phyloP scores from a whole-genome alignment of 2,113 vertebrate genomes.

The Aptenodytes forsteri region DNA sequence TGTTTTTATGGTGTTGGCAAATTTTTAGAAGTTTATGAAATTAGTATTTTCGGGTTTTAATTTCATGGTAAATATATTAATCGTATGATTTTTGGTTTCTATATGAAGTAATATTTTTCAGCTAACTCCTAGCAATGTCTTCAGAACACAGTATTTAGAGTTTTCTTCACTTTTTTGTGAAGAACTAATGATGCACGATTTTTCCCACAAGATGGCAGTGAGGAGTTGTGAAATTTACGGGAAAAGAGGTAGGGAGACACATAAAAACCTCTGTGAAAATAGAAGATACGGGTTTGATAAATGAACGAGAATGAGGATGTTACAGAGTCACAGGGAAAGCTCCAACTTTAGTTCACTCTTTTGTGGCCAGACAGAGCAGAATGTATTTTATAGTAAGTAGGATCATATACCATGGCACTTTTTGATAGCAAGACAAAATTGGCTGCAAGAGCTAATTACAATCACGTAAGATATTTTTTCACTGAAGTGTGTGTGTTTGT shows the following conservation, averaged over 20 bases:
- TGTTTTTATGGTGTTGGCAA: too few relatives aligned
- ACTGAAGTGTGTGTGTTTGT: neutral
- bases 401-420: neutral
- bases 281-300: neutral
- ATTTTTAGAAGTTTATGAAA: too few relatives aligned
- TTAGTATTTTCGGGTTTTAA: neutral
- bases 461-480: neutral
- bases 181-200: fast-evolving
- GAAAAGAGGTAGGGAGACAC: fast-evolving
- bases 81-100: neutral
- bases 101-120: neutral
- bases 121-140: neutral
- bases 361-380: neutral
- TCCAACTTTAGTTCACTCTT: neutral
- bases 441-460: neutral
- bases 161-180: neutral
- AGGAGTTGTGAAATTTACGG: conserved; percentile 10
- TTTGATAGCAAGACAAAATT: neutral
- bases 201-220: conserved; percentile 73
- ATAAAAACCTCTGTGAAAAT: neutral
- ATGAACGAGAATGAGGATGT: neutral
- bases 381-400: neutral
- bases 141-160: neutral
- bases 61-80: neutral
- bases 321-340: neutral